A percentile compares a stretch with the other conserved stretches of the same genome.
Evolutionary conservation across 1,140 invertebrate species (phyloP).

Genomic region (Oryzaephilus surinamensis): DNA sequence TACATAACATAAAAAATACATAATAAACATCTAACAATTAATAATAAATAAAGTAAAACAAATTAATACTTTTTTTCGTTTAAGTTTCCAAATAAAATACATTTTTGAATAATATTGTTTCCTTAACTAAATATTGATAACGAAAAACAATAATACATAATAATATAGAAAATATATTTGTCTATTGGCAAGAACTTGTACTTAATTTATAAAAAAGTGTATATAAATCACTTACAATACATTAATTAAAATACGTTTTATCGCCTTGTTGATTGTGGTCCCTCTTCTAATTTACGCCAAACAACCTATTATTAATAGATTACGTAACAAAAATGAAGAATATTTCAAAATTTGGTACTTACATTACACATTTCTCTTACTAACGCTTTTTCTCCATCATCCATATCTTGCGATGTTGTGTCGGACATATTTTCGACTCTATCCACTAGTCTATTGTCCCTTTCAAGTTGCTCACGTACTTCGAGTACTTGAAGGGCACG

Average conservation of each 20-base stretch:
- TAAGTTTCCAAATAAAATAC: not conserved
- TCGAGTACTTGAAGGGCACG: slow-evolving; percentile 81
- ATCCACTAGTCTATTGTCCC: slow-evolving; percentile 40
- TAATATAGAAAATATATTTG: not conserved
- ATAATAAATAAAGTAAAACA: not conserved
- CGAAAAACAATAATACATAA: not conserved
- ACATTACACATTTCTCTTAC: slow-evolving; percentile 96
- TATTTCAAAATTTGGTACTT: slow-evolving; percentile 30
- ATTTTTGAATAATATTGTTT: not conserved
- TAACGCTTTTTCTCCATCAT: slow-evolving; percentile 84
- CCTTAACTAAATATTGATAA: not conserved
- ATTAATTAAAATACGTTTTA: slow-evolving; percentile 1
- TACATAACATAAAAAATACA: not conserved
- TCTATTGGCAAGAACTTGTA: not conserved
- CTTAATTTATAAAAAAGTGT: no score
- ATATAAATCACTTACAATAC: not conserved
- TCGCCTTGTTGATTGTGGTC: slow-evolving; percentile 46
- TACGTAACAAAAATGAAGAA: no score
- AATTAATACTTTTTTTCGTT: no score
- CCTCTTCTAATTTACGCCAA: slow-evolving; percentile 58
- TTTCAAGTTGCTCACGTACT: slow-evolving; percentile 78
- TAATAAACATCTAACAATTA: not conserved
- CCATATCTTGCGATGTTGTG: slow-evolving; percentile 53
- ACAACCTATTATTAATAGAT: slow-evolving; percentile 44
- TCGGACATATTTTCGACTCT: slow-evolving; percentile 35